Conservation (phyloP, 2,888 invertebrate genomes). For the Anodontia alba region DNA sequence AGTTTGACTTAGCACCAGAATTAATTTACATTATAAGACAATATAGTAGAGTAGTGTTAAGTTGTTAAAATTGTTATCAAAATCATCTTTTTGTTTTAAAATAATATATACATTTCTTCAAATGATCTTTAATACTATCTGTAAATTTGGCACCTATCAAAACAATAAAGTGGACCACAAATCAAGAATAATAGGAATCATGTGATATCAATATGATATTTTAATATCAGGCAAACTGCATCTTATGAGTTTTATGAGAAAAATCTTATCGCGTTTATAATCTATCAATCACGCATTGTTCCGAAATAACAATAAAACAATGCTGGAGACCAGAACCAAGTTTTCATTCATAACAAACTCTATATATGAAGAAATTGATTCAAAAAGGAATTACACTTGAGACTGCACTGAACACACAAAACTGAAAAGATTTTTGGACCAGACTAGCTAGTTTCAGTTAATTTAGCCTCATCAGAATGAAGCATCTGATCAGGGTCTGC, state of each 20-base stretch:
- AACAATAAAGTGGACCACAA: constrained; percentile 2
- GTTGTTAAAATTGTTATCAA: background rate
- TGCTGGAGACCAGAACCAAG: no score
- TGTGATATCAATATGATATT: background rate
- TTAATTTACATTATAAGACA: background rate
- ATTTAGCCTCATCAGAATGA: no score
- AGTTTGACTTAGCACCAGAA: background rate
- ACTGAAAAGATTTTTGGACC: no score
- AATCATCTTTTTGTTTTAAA: constrained; percentile 9
- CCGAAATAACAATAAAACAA: no score
- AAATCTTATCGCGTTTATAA: background rate
- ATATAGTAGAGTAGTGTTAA: background rate
- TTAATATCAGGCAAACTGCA: background rate
- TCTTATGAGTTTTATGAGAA: constrained; percentile 7
- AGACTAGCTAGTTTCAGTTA: no score
- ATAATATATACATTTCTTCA: background rate
- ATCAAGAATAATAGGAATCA: background rate
- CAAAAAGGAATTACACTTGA: no score
- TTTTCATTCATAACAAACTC: no score
- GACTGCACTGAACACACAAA: no score
- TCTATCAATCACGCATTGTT: background rate
- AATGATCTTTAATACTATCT: constrained; percentile 2
- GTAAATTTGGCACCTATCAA: constrained; percentile 6
- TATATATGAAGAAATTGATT: no score
- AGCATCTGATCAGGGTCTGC: no score